These are phyloP conservation scores for Aphelinus atriplicis DNA, from an alignment of 1,140 invertebrate genomes.

Conservation along the genomic window DNA sequence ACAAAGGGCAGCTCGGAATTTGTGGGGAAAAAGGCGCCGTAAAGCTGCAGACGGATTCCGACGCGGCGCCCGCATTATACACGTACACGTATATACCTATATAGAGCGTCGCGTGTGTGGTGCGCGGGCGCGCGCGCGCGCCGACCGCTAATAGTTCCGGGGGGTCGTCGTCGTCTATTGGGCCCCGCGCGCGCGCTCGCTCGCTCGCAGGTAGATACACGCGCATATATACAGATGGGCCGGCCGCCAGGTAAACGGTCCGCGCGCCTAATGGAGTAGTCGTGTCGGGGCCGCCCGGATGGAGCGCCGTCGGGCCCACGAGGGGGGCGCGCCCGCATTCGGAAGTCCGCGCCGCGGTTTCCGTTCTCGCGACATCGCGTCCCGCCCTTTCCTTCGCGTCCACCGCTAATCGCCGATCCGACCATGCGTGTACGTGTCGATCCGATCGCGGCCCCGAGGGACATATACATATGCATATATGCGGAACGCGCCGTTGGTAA, in stretches of 20 bases:
- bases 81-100: not conserved
- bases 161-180: not conserved
- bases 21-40: too few relatives aligned
- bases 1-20: too few relatives aligned
- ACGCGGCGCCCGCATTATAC: not conserved
- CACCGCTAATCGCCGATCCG: too few relatives aligned
- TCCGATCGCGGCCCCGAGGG: too few relatives aligned
- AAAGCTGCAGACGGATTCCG: too few relatives aligned
- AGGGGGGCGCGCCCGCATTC: conserved; percentile 56
- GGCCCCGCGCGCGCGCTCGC: not conserved
- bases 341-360: not conserved
- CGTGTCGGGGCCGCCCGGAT: conserved; percentile 48
- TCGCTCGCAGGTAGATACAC: too few relatives aligned
- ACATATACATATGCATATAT: too few relatives aligned
- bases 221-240: not conserved
- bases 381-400: too few relatives aligned
- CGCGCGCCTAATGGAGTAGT: conserved; percentile 59
- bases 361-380: not conserved
- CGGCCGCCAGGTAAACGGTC: conserved; percentile 22
- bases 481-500: too few relatives aligned
- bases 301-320: not conserved
- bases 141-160: not conserved
- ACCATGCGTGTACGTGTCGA: too few relatives aligned
- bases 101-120: not conserved
- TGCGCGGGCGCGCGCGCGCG: too few relatives aligned